Conservation (phyloP, 2,888 invertebrate genomes). For the Sepiola atlantica region DNA sequence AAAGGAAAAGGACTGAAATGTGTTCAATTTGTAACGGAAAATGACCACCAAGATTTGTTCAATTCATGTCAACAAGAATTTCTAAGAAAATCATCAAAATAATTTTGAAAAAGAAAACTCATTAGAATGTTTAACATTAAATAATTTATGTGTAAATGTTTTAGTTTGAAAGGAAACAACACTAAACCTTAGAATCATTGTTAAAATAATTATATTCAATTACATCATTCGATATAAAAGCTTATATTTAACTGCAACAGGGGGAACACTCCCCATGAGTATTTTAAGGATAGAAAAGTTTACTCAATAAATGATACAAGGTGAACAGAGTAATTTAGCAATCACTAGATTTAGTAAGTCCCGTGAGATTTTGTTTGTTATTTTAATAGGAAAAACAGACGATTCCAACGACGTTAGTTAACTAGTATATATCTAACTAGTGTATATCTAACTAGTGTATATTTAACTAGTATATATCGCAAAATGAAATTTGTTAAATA, state of each 20-base stretch:
- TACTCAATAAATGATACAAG: too few relatives aligned
- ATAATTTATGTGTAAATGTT: not conserved
- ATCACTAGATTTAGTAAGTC: too few relatives aligned
- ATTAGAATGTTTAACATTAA: not conserved
- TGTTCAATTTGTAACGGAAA: not conserved
- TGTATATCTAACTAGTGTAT: not conserved
- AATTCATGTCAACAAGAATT: not conserved
- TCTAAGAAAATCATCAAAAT: not conserved
- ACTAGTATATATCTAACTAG: not conserved
- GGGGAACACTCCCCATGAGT: too few relatives aligned
- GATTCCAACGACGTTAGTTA: too few relatives aligned
- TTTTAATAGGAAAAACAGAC: too few relatives aligned
- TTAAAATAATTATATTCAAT: not conserved
- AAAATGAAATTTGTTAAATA: slow-evolving; percentile 49
- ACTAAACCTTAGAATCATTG: not conserved
- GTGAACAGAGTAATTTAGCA: too few relatives aligned
- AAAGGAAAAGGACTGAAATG: slow-evolving; percentile 23
- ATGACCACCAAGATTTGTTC: not conserved
- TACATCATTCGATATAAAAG: too few relatives aligned
- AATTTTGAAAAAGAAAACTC: not conserved
- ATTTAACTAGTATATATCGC: not conserved
- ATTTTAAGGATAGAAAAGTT: too few relatives aligned
- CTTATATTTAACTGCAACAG: too few relatives aligned
- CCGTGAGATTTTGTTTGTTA: too few relatives aligned
- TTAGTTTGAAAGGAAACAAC: not conserved